Evolutionary conservation across 2,113 vertebrate genomes (phyloP).

Genomic region (Rhynchomys soricoides): DNA sequence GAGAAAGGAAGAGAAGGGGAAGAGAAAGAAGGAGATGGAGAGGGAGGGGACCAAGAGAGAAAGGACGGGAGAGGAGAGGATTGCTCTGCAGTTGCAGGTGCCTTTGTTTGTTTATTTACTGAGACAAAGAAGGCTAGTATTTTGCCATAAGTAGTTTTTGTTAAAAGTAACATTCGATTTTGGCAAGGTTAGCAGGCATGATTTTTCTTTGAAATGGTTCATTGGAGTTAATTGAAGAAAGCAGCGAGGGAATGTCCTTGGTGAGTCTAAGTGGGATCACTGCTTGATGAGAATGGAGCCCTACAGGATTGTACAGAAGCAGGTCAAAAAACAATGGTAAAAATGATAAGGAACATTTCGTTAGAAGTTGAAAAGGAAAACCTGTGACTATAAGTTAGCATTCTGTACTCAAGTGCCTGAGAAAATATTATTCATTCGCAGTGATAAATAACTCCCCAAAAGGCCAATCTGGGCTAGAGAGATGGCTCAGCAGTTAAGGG

Average conservation of each 20-base stretch:
- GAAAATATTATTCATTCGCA: constrained; percentile 18
- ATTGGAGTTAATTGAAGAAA: constrained; percentile 49
- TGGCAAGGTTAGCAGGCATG: background rate
- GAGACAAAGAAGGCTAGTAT: constrained; percentile 25
- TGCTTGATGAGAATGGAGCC: background rate
- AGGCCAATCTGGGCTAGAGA: background rate
- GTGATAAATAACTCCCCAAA: background rate
- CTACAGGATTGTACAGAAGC: background rate
- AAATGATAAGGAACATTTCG: background rate
- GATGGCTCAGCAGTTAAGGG: background rate
- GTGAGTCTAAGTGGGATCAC: background rate
- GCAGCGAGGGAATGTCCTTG: background rate
- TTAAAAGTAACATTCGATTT: background rate
- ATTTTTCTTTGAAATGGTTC: constrained; percentile 35
- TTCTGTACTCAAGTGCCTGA: background rate
- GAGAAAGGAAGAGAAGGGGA: background rate
- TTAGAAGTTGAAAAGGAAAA: background rate
- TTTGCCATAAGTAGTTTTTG: background rate
- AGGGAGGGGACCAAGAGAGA: background rate
- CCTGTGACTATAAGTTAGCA: background rate
- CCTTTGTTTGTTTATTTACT: background rate
- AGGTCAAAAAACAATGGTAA: background rate
- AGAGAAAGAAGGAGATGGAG: fast-evolving
- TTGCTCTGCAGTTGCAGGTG: background rate
- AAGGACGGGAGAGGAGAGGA: background rate